A percentile compares a stretch with the other conserved stretches of the same genome.
Evolutionary conservation across 2,113 vertebrate species (phyloP).

Genomic region (Psephotus haematonotus): DNA sequence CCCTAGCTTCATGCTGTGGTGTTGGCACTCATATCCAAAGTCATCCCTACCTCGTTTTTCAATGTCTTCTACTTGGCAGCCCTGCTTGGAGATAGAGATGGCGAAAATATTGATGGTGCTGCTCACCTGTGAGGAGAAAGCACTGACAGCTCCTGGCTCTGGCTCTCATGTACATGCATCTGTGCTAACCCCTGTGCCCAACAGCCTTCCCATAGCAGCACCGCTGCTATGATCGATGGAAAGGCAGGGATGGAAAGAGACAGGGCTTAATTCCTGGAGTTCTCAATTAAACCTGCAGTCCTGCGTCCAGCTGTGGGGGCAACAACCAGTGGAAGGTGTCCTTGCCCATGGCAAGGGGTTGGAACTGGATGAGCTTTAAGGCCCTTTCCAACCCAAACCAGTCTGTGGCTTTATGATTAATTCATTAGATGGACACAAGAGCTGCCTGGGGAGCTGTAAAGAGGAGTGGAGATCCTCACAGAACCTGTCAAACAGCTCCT

Average conservation of each 20-base stretch:
- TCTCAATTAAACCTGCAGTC: background rate
- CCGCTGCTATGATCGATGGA: background rate
- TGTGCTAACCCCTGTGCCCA: rapidly evolving
- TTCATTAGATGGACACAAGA: background rate
- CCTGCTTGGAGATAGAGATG: background rate
- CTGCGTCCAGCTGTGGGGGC: background rate
- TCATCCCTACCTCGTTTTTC: background rate
- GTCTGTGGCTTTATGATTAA: background rate
- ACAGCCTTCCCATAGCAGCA: background rate
- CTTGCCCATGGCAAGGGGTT: background rate
- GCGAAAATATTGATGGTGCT: rapidly evolving
- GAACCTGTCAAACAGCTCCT: background rate
- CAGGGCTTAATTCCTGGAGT: background rate
- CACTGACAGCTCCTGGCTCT: background rate
- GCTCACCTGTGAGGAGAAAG: background rate
- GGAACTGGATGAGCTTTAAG: background rate
- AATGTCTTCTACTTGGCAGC: background rate
- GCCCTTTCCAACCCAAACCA: background rate
- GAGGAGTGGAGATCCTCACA: background rate
- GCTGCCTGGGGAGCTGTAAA: background rate
- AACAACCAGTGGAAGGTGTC: background rate
- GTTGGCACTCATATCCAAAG: background rate
- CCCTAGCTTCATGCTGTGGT: background rate
- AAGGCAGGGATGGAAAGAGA: background rate
- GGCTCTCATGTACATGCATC: rapidly evolving